A percentile compares a stretch with the other conserved stretches of the same genome.
These are phyloP conservation scores for Chionodraco myersi DNA, from an alignment of 2,113 vertebrate species.

Conservation along the genomic window DNA sequence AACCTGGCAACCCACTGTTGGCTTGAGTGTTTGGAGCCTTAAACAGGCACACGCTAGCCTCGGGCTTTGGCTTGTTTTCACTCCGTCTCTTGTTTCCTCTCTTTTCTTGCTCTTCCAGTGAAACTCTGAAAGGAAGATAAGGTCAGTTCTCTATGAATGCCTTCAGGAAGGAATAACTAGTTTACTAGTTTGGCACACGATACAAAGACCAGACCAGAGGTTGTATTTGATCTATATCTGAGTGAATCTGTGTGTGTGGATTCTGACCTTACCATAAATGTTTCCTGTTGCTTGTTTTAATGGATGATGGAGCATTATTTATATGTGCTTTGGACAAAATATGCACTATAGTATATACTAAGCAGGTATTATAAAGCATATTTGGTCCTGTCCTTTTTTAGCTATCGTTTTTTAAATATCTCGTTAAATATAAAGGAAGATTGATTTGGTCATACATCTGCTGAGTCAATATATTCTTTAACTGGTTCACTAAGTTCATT, in stretches of 20 bases:
- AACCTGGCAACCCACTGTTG: conserved; percentile 6
- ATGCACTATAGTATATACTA: not conserved
- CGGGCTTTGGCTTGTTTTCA: conserved; percentile 22
- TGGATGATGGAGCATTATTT: not conserved
- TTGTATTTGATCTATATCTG: conserved; percentile 30
- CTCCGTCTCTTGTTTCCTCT: conserved; percentile 20
- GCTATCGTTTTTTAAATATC: conserved; percentile 7
- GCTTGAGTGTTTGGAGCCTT: not conserved
- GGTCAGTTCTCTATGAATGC: conserved; percentile 7
- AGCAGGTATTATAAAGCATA: not conserved
- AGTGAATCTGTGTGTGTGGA: not conserved
- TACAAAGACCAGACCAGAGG: conserved; percentile 8
- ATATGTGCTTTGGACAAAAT: conserved; percentile 32
- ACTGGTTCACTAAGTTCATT: conserved; percentile 61
- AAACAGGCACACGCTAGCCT: conserved; percentile 14
- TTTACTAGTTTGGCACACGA: not conserved
- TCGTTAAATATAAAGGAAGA: not conserved
- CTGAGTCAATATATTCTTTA: not conserved
- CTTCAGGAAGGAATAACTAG: conserved; percentile 17
- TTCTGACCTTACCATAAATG: conserved; percentile 6
- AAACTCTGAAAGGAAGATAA: conserved; percentile 27
- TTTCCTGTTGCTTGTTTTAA: conserved; percentile 2
- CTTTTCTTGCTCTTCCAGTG: conserved; percentile 21
- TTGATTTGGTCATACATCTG: not conserved
- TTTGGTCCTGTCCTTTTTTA: not conserved